Base-by-base conservation (phyloP, 2,113 vertebrate genomes). In the Microcebus murinus region DNA sequence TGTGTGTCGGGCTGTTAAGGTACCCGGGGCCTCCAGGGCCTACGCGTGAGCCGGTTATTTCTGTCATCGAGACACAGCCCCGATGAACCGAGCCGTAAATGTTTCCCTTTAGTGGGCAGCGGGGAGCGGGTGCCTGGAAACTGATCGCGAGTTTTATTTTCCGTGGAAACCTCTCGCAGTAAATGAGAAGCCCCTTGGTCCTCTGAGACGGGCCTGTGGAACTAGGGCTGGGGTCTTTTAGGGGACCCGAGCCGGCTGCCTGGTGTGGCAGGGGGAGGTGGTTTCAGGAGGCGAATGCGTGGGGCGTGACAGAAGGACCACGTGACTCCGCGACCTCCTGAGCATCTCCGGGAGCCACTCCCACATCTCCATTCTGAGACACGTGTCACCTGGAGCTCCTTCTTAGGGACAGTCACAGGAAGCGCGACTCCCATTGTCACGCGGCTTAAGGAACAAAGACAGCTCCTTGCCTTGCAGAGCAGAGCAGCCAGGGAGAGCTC, bases 61-160 rank as follows among this genome's bases (percentile, higher is more conserved):
- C 88, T 86, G 29, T 92, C 90, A 81, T 8, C 42, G 57, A 94
- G 89, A 90, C 81, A 94, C 81, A 85, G 50, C 86, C 97, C 85
- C 57, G 92, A 76, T 84, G 80, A 96, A 90, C 85, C 34, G 86
- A 95, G 42, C 61, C 36, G 15, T 76, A 84, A 84, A 81, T 87
- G 91, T 67, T 97, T 81, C 57, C 85, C 48, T 83, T 80, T 39
- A 80, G 81, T 65, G 76, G 93, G 84, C 36, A 18, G 48, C 86
- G 88, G 85, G 83, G 93, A 90, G 45, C 0, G 0, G 31, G 52
- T 0, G 65, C 29, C 21, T 34, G 27, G 48, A 94, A 91, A 90
- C 68, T 73, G n/a, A 80, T 8, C 80, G 42, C 3, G 87, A 76
- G 84, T 15, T 87, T 84, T 79, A 80, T 90, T 95, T 90, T 92